Evolutionary conservation across 2,113 vertebrate genomes (phyloP), one percentile per base, ranked within the genome.

Genomic region (Rostratula benghalensis): DNA sequence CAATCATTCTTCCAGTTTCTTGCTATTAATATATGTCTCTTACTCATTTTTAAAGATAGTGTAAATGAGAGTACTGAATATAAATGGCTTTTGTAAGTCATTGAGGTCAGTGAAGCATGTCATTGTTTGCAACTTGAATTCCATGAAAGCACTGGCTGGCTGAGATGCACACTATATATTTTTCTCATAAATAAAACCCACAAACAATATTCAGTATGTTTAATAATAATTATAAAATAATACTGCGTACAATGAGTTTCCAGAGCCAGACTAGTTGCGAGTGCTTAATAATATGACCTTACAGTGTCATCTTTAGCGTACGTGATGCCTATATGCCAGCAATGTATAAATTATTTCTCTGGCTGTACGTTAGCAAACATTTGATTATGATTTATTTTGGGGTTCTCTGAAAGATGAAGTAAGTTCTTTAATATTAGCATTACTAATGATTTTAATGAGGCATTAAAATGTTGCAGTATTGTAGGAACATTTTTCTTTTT

Each of bases 361-460:
- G 93, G 96, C 97, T 98, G 95, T 98, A 98, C 7, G 16, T 97
- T 98, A 97, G 94, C 97, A 98, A 98, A 98, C 95, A 98, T 98
- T 97, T 98, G 97, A 98, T 98, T 97, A 98, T 98, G 98, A 98
- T 98, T 98, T 98, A 98, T 98, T 98, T 98, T 98, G 96, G 97
- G 97, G 96, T 96, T 97, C 92, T 95, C 97, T 98, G 98, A 98
- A 98, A 98, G 97, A 98, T 98, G 97, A 97, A 98, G 97, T 97
- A 98, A 98, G 96, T 98, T 98, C 98, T 98, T 98, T 98, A 98
- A 97, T 98, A 98, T 98, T 98, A 98, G 98, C 98, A 98, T 98
- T 98, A 98, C 98, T 98, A 98, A 98, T 98, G 98, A 97, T 98
- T 98, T 98, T 98, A 98, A 98, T 98, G 98, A 98, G 98, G 97